A percentile compares a stretch with the other conserved stretches of the same genome.
phyloP scores from a whole-genome alignment of 1,140 invertebrate genomes.

The Aricia agestis region DNA sequence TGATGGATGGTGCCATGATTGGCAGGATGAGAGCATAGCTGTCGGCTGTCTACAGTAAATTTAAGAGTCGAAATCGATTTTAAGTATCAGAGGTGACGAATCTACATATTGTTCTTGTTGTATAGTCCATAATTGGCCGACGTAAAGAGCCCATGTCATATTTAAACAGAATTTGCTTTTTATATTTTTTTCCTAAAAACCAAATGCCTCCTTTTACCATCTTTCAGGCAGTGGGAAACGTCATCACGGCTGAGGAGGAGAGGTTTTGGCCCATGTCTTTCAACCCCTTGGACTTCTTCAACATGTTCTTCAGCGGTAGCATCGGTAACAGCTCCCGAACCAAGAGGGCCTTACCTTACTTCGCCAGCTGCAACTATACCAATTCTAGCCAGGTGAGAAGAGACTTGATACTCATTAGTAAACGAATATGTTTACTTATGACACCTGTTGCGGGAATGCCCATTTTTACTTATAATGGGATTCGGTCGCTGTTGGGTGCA shows the following conservation, averaged over 20 bases:
- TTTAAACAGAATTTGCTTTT: neutral
- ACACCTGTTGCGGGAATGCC: neutral
- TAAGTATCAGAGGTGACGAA: too few species aligned
- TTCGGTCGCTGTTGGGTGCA: too few species aligned
- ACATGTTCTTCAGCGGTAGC: neutral
- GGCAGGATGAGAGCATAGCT: too few species aligned
- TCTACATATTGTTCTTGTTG: too few species aligned
- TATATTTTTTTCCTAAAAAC: neutral
- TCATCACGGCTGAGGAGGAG: constrained; percentile 35
- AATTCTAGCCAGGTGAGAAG: neutral
- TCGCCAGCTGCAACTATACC: constrained; percentile 14
- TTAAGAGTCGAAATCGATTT: too few species aligned
- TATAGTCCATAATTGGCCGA: too few species aligned
- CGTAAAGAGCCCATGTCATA: too few species aligned
- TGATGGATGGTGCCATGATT: too few species aligned
- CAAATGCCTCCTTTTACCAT: neutral
- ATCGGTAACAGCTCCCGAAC: neutral
- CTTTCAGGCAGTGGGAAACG: constrained; percentile 36
- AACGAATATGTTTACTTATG: neutral
- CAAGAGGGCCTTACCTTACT: neutral
- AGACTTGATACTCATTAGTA: neutral
- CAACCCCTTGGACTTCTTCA: neutral
- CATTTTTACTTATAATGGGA: too few species aligned
- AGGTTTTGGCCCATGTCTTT: neutral
- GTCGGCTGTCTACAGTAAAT: too few species aligned